These are phyloP conservation scores for Gorsachius magnificus DNA, from an alignment of 2,797 vertebrate species.

Conservation along the genomic window DNA sequence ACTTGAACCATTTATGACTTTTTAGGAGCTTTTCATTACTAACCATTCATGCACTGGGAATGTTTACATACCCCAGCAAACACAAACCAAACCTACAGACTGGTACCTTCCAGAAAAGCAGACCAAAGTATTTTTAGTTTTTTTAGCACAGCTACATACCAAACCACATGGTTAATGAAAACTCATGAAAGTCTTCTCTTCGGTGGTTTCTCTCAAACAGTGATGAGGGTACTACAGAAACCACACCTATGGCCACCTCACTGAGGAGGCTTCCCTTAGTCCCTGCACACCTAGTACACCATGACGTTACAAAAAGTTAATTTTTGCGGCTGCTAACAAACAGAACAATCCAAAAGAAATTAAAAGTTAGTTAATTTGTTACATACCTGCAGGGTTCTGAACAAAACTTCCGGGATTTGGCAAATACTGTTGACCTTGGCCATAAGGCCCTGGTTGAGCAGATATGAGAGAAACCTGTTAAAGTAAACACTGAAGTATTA, in stretches of 20 bases:
- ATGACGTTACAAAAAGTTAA: background rate
- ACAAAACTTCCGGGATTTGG: conserved; percentile 83
- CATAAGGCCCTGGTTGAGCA: conserved; percentile 74
- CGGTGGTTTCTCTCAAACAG: too few relatives aligned
- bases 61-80: background rate
- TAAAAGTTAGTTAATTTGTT: background rate
- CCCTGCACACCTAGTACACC: background rate
- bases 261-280: background rate
- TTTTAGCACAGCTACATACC: background rate
- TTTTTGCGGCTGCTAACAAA: background rate
- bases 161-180: background rate
- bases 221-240: background rate
- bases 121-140: background rate
- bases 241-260: background rate
- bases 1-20: background rate
- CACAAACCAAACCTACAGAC: background rate
- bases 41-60: background rate
- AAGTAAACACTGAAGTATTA: background rate
- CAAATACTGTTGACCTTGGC: conserved; percentile 83
- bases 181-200: background rate
- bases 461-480: conserved; percentile 76
- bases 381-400: conserved; percentile 82
- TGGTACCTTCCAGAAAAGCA: background rate
- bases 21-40: background rate
- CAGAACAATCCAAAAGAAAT: background rate